Percentiles rank a stretch among this genome's conserved stretches.
phyloP scores from a whole-genome alignment of 2,888 invertebrate genomes.

The Drosophila histrio region DNA sequence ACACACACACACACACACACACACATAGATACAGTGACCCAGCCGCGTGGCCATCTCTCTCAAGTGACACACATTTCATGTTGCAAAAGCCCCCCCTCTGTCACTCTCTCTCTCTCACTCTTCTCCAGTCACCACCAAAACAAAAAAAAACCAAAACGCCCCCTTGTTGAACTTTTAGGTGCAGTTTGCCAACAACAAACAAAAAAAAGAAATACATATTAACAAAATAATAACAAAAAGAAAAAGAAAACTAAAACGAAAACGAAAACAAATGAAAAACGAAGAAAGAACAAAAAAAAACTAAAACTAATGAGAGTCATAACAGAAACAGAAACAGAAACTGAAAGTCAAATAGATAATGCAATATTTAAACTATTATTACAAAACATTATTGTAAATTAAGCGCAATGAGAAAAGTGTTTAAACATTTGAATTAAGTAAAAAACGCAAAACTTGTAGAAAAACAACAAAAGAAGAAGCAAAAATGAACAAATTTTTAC shows the following conservation, averaged over 20 bases:
- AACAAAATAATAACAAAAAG: slow-evolving; percentile 27
- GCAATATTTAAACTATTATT: slow-evolving; percentile 66
- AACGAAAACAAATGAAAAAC: background rate
- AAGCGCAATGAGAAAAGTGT: slow-evolving; percentile 60
- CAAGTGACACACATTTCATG: slow-evolving; percentile 53
- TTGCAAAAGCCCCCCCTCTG: slow-evolving; percentile 23
- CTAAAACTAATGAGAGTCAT: slow-evolving; percentile 27
- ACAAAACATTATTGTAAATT: slow-evolving; percentile 82
- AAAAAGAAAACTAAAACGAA: slow-evolving; percentile 17
- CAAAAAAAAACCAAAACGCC: too few relatives aligned
- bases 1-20: slow-evolving; percentile 11
- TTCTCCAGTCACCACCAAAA: too few relatives aligned
- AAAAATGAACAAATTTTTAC: slow-evolving; percentile 31
- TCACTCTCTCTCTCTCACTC: slow-evolving; percentile 3
- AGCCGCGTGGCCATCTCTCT: slow-evolving; percentile 26
- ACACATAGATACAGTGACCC: slow-evolving; percentile 27
- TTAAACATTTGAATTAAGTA: slow-evolving; percentile 51
- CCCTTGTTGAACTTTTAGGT: slow-evolving; percentile 61
- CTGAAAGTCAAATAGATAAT: too few relatives aligned
- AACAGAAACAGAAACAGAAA: slow-evolving; percentile 24
- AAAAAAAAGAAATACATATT: slow-evolving; percentile 33
- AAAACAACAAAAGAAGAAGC: slow-evolving; percentile 73
- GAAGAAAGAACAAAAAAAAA: slow-evolving; percentile 13
- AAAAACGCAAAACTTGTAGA: slow-evolving; percentile 64
- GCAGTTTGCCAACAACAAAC: slow-evolving; percentile 58